Percentiles rank a stretch among this genome's conserved stretches.
These are phyloP conservation scores for Lophotis ruficrista DNA, from an alignment of 2,113 vertebrate species.

Conservation along the genomic window DNA sequence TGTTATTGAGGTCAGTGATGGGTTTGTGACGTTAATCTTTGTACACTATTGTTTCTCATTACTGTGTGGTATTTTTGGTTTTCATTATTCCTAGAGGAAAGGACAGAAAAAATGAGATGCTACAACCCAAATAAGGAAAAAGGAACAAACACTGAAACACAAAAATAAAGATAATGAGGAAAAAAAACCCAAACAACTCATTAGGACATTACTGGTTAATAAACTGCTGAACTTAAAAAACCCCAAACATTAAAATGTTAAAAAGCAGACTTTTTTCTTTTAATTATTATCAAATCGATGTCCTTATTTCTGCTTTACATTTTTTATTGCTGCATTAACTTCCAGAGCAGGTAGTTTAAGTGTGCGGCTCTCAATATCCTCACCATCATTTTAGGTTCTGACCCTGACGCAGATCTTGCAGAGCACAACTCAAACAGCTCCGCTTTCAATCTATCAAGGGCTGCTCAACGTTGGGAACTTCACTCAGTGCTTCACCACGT, in stretches of 20 bases:
- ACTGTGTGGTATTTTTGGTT: conserved; percentile 64
- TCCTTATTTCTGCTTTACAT: not conserved
- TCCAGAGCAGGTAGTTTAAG: conserved; percentile 24
- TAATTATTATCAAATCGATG: not conserved
- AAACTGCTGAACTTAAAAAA: not conserved
- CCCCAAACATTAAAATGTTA: fast-evolving
- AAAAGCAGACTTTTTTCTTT: not conserved
- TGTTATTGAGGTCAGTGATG: conserved; percentile 55
- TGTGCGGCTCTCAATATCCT: not conserved
- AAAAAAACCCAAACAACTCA: not conserved
- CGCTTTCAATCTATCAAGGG: fast-evolving
- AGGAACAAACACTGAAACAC: conserved; percentile 7
- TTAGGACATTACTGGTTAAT: not conserved
- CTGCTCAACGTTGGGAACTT: not conserved
- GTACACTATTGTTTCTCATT: conserved; percentile 56
- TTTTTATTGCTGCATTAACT: not conserved
- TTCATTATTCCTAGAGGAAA: conserved; percentile 56
- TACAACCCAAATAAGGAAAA: conserved; percentile 52
- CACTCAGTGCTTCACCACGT: not conserved
- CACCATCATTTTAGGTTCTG: not conserved
- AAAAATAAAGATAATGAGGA: not conserved
- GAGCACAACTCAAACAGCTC: not conserved
- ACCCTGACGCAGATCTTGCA: not conserved
- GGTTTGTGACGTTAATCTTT: conserved; percentile 66
- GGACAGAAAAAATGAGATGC: conserved; percentile 58